phyloP scores from a whole-genome alignment of 2,113 vertebrate species.

The Geococcyx californianus region DNA sequence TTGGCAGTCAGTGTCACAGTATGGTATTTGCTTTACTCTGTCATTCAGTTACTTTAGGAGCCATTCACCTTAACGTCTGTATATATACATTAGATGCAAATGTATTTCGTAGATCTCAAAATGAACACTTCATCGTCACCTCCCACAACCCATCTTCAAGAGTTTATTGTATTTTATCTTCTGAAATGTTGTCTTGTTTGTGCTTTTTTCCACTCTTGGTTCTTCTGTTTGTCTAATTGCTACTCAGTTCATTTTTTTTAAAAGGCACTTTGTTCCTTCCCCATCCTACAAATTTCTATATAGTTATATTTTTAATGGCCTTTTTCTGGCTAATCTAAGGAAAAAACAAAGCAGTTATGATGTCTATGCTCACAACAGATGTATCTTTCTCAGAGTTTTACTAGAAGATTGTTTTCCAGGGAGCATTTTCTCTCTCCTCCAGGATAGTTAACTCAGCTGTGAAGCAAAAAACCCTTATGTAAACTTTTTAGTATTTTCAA shows the following conservation, averaged over 20 bases:
- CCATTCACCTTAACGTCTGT: neutral
- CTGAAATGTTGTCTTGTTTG: neutral
- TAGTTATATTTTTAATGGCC: neutral
- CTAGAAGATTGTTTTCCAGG: neutral
- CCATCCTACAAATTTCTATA: neutral
- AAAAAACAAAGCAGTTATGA: neutral
- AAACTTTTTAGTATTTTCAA: neutral
- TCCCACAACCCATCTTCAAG: neutral
- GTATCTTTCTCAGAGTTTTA: neutral
- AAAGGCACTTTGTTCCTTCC: neutral
- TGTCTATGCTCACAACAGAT: neutral
- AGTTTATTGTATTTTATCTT: neutral
- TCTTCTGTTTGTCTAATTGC: neutral
- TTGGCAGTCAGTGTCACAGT: neutral
- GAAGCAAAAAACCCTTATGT: neutral
- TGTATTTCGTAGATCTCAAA: neutral
- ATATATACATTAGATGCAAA: neutral
- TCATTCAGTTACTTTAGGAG: neutral
- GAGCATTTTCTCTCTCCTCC: neutral
- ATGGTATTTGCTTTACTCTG: neutral
- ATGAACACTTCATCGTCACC: neutral
- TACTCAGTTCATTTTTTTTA: neutral
- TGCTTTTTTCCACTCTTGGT: neutral
- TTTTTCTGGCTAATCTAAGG: neutral
- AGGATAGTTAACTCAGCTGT: neutral